Percentiles rank a stretch among this genome's conserved stretches.
phyloP scores from a whole-genome alignment of 1,140 invertebrate genomes.

The Pachyrhynchus sulphureomaculatus region DNA sequence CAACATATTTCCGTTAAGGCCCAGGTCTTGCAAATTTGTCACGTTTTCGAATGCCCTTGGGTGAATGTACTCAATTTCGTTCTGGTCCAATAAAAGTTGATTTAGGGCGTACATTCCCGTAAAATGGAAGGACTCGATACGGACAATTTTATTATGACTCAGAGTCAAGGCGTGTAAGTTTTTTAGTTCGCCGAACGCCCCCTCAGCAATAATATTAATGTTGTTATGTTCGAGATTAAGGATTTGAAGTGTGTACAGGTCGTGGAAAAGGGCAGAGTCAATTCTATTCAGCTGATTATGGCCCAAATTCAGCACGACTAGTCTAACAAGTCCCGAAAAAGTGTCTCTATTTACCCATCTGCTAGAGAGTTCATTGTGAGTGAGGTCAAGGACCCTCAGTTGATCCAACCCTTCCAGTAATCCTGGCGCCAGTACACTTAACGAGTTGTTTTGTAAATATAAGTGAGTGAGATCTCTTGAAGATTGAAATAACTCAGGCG shows the following conservation, averaged over 20 bases:
- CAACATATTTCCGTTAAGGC: slow-evolving; percentile 74
- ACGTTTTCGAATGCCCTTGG: slow-evolving; percentile 76
- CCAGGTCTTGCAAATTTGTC: slow-evolving; percentile 76
- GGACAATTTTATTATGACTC: slow-evolving; percentile 69
- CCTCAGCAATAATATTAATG: slow-evolving; percentile 69
- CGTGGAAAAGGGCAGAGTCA: slow-evolving; percentile 71
- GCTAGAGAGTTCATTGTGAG: slow-evolving; percentile 74
- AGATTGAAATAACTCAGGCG: slow-evolving; percentile 71
- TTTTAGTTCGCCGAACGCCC: slow-evolving; percentile 71
- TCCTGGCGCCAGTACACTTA: slow-evolving; percentile 73
- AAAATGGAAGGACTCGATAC: slow-evolving; percentile 69
- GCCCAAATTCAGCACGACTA: slow-evolving; percentile 75
- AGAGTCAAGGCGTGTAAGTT: slow-evolving; percentile 76
- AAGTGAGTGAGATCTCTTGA: slow-evolving; percentile 68
- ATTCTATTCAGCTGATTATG: slow-evolving; percentile 71
- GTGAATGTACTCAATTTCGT: slow-evolving; percentile 68
- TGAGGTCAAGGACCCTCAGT: slow-evolving; percentile 75
- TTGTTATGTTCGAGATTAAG: slow-evolving; percentile 76
- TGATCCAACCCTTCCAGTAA: slow-evolving; percentile 74
- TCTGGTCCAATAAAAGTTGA: slow-evolving; percentile 74
- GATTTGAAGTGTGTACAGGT: slow-evolving; percentile 74
- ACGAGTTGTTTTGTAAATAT: slow-evolving; percentile 77
- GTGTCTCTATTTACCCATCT: slow-evolving; percentile 78
- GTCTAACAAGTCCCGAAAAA: slow-evolving; percentile 68
- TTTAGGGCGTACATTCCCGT: slow-evolving; percentile 71